phyloP scores from a whole-genome alignment of 2,888 invertebrate genomes.

The Andrena praecox region DNA sequence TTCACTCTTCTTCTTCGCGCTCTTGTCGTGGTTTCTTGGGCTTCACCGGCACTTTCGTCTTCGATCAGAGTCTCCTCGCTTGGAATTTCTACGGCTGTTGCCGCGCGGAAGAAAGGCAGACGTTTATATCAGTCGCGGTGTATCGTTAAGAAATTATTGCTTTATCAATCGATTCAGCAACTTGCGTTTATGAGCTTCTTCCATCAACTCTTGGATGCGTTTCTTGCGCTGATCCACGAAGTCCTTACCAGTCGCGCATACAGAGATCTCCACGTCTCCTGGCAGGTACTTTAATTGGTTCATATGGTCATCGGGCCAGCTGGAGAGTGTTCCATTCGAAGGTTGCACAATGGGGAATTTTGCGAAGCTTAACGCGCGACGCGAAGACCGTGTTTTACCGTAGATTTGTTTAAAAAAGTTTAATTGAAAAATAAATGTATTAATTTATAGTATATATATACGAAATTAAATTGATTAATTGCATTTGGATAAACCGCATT shows the following conservation, averaged over 20 bases:
- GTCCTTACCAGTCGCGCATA: slow-evolving; percentile 87
- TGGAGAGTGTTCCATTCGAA: slow-evolving; percentile 73
- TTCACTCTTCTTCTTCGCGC: slow-evolving; percentile 39
- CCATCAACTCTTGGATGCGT: slow-evolving; percentile 74
- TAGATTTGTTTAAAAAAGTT: too few relatives aligned
- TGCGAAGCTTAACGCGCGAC: too few relatives aligned
- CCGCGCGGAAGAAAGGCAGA: not conserved
- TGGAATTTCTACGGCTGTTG: not conserved
- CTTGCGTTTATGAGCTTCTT: slow-evolving; percentile 67
- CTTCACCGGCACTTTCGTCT: not conserved
- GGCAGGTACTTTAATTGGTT: slow-evolving; percentile 90
- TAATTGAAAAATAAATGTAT: too few relatives aligned
- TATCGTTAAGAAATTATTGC: not conserved
- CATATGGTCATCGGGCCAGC: slow-evolving; percentile 90
- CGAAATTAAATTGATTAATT: too few relatives aligned
- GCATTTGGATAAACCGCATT: too few relatives aligned
- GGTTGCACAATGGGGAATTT: too few relatives aligned
- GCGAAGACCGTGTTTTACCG: too few relatives aligned
- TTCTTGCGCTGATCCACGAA: slow-evolving; percentile 74
- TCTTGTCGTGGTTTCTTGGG: slow-evolving; percentile 3
- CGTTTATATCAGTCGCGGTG: not conserved
- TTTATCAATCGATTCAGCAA: not conserved
- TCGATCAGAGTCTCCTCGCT: not conserved
- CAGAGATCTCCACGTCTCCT: slow-evolving; percentile 88
- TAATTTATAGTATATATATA: too few relatives aligned